Percentiles rank a stretch among this genome's conserved stretches.
Evolutionary conservation across 2,113 vertebrate genomes (phyloP).

Genomic region (Cyanoramphus novaezelandiae): DNA sequence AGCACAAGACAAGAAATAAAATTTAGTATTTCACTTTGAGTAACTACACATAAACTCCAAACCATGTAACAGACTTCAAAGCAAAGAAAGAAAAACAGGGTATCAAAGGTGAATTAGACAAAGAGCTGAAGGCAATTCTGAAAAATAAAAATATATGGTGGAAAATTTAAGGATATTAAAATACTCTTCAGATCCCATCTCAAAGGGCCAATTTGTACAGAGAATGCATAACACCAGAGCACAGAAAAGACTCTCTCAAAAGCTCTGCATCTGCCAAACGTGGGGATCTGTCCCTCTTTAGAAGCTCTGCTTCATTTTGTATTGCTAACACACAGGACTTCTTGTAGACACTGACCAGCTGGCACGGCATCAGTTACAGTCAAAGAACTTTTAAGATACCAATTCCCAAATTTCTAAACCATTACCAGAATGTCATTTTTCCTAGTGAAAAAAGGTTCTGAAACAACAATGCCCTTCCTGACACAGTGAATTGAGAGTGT

Average conservation of each 20-base stretch:
- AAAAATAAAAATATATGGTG: slow-evolving; percentile 17
- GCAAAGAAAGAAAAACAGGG: not conserved
- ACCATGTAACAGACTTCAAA: not conserved
- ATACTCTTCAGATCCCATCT: not conserved
- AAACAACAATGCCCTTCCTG: not conserved
- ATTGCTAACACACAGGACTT: not conserved
- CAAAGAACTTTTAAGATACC: not conserved
- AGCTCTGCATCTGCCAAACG: not conserved
- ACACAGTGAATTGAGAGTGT: not conserved
- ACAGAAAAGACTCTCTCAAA: not conserved
- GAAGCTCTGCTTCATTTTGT: not conserved
- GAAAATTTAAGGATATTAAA: slow-evolving; percentile 1
- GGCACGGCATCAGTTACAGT: not conserved
- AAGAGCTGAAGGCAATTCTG: not conserved
- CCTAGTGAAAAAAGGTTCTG: not conserved
- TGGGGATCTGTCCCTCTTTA: not conserved
- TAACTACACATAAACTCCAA: slow-evolving; percentile 21
- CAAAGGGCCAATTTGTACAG: not conserved
- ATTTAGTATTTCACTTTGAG: not conserved
- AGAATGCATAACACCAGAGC: not conserved
- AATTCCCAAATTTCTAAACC: not conserved
- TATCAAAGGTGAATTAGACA: not conserved
- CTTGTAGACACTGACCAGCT: not conserved
- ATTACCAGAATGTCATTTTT: not conserved
- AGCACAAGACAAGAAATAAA: slow-evolving; percentile 12